Base-by-base conservation (phyloP, 2,113 vertebrate species). In the Crotalus horridus region DNA sequence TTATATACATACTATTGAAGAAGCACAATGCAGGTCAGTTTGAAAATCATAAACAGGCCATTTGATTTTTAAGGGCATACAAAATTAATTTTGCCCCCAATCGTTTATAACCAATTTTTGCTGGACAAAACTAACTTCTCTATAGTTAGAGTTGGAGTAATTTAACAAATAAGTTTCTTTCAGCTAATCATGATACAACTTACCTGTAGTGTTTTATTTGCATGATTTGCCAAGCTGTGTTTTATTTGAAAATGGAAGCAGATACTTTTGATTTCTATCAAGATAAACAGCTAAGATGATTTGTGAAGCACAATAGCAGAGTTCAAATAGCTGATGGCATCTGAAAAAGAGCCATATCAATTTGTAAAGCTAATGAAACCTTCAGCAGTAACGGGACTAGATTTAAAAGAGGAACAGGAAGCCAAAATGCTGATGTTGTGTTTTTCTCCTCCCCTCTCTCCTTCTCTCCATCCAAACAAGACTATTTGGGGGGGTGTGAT, bases 381-480 rank as follows among this genome's bases (percentile, higher is more conserved):
- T 95, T 94, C 20, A 89, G 29, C 9, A 69, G 81, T 43, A 95
- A 86, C 88, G 91, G 33, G 94, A 93, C 90, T 88, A 95, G 88
- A 95, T 97, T 95, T 93, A 59, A 74, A 2, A 94, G 93, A 96
- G 96, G 94, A 96, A 91, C 59, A 92, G 94, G 94, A 94, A 94
- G 90, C 9, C 33, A 92, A 93, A 93, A 1, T 46, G 94, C 87
- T 46, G 87, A 95, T 91, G 95, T 88, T 89, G 95, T 91, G 95
- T 5, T n/a, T 24, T 2, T 4, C 17, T 20, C 17, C 33, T 20
- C 17, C 69, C 69, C 3, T 21, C 6, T 20, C 6, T 17, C 54
- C 54, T 55, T 55, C 54, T 17, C 91, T 95, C 33, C 4, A 2
- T 2, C 20, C 93, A 97, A 97, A 95, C 92, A 94, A 94, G 85